A percentile compares a stretch with the other conserved stretches of the same genome.
These are phyloP conservation scores for Stenodera caucasica DNA, from an alignment of 2,888 invertebrate genomes.

Conservation along the genomic window DNA sequence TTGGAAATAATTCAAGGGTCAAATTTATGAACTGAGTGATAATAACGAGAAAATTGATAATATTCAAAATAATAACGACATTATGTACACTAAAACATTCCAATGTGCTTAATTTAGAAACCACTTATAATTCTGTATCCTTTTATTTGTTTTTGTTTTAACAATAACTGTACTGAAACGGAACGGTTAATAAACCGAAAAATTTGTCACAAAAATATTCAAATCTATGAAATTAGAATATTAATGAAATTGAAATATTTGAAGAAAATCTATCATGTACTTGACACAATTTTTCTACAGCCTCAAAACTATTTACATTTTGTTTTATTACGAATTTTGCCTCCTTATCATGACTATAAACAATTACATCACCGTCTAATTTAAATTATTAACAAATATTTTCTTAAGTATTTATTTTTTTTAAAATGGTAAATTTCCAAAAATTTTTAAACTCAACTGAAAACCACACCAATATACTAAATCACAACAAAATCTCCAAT, in stretches of 20 bases:
- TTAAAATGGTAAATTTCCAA: not conserved
- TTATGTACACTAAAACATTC: not conserved
- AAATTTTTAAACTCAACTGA: not conserved
- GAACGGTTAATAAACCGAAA: not conserved
- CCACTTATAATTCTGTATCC: not conserved
- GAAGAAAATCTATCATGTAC: too few species aligned
- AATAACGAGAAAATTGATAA: too few species aligned
- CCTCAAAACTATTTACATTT: not conserved
- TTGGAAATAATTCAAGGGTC: not conserved
- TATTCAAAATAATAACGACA: too few species aligned
- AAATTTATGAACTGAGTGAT: not conserved
- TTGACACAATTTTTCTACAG: not conserved
- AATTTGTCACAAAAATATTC: not conserved
- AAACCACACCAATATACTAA: too few species aligned
- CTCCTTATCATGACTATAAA: conserved; percentile 6
- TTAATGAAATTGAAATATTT: too few species aligned
- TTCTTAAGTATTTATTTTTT: not conserved
- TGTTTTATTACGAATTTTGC: too few species aligned
- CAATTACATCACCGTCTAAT: conserved; percentile 6
- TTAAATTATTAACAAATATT: not conserved
- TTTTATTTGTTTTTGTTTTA: not conserved
- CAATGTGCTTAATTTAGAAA: conserved; percentile 6
- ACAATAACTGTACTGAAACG: conserved; percentile 1
- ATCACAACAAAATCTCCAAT: not conserved
- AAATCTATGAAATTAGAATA: too few species aligned